Conservation (phyloP, 2,797 vertebrate genomes). For the Molossus molossus region DNA sequence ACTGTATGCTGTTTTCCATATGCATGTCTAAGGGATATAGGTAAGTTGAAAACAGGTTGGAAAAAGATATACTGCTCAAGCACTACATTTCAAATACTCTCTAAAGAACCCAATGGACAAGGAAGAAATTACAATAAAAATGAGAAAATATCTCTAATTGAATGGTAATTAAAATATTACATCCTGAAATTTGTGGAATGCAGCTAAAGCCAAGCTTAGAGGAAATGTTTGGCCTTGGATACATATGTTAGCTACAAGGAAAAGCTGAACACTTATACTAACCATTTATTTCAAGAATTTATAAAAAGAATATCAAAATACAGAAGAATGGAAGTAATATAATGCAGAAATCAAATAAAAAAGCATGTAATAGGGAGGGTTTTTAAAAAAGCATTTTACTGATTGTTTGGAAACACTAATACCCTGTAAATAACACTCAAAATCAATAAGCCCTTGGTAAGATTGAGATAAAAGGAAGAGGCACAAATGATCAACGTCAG, state of each 20-base stretch:
- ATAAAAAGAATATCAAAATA: neutral
- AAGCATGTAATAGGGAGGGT: neutral
- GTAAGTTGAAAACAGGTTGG: neutral
- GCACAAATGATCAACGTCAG: neutral
- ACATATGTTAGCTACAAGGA: neutral
- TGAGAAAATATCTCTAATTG: neutral
- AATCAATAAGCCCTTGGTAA: neutral
- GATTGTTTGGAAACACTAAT: slow-evolving; percentile 22
- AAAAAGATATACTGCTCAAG: neutral
- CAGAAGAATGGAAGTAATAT: slow-evolving; percentile 22
- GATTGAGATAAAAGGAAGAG: neutral
- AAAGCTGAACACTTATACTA: slow-evolving; percentile 9
- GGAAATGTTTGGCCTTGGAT: neutral
- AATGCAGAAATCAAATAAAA: slow-evolving; percentile 19
- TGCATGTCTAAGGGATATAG: neutral
- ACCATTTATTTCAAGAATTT: neutral
- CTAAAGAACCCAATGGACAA: neutral
- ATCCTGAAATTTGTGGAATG: neutral
- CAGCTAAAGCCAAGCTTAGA: neutral
- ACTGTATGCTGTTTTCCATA: neutral
- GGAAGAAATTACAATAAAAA: neutral
- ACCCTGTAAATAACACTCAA: neutral
- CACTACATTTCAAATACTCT: neutral
- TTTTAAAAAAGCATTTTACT: neutral
- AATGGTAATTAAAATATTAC: neutral